phyloP scores from a whole-genome alignment of 2,888 invertebrate species.

The Erynnis tages region DNA sequence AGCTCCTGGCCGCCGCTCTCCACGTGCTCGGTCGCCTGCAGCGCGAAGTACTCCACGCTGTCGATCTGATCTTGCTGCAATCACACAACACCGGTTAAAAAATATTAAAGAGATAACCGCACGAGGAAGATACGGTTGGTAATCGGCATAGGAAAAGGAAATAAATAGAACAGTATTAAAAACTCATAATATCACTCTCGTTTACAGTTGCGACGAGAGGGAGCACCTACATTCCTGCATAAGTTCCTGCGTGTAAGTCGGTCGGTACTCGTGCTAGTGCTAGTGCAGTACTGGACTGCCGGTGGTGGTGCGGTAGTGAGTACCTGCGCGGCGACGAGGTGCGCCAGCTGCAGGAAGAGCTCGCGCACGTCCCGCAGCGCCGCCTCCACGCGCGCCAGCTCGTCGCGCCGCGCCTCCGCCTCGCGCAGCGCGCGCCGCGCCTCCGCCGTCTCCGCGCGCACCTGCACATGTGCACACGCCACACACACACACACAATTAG shows the following conservation, averaged over 20 bases:
- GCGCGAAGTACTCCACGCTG: slow-evolving; percentile 85
- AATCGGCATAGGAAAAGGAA: too few species aligned
- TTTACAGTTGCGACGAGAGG: too few species aligned
- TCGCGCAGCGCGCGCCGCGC: slow-evolving; percentile 89
- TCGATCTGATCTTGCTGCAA: slow-evolving; percentile 85
- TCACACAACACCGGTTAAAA: slow-evolving; percentile 12
- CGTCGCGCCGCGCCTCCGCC: slow-evolving; percentile 90
- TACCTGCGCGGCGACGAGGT: slow-evolving; percentile 89
- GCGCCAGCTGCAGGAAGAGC: slow-evolving; percentile 92
- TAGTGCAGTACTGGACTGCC: too few species aligned
- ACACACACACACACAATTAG: too few species aligned
- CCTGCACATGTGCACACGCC: too few species aligned
- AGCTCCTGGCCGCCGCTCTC: slow-evolving; percentile 80
- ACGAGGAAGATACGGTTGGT: too few species aligned
- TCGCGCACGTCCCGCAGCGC: slow-evolving; percentile 89
- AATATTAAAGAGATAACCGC: background rate
- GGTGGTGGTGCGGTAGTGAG: background rate
- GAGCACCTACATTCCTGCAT: too few species aligned
- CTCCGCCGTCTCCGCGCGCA: slow-evolving; percentile 89
- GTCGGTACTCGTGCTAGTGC: too few species aligned
- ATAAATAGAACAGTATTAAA: too few species aligned
- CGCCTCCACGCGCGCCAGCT: slow-evolving; percentile 90
- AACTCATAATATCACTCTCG: too few species aligned
- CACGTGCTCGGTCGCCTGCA: slow-evolving; percentile 81
- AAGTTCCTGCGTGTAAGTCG: too few species aligned